Evolutionary conservation across 2,888 invertebrate species (phyloP).

Genomic region (Lacanobia wlatinum): DNA sequence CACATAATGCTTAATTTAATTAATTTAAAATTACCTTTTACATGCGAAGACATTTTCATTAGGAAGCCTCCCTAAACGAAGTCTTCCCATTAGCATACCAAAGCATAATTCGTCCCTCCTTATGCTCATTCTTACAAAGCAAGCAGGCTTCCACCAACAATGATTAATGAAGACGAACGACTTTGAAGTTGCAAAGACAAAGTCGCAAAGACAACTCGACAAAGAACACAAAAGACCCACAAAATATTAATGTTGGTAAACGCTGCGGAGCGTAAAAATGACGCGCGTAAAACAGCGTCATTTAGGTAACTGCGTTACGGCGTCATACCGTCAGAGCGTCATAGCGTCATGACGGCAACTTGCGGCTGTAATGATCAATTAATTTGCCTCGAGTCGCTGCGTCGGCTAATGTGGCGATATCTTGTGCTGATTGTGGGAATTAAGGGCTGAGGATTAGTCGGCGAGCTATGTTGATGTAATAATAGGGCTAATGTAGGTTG

Average conservation of each 20-base stretch:
- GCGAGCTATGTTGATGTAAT: neutral
- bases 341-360: constrained; percentile 22
- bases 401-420: constrained; percentile 47
- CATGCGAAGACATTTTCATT: constrained; percentile 25
- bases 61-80: neutral
- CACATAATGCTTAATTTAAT: neutral
- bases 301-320: constrained; percentile 48
- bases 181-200: constrained; percentile 57
- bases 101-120: constrained; percentile 27
- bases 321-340: constrained; percentile 26
- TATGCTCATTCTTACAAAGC: constrained; percentile 40
- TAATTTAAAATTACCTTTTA: constrained; percentile 30
- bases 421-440: constrained; percentile 18
- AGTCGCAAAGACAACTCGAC: constrained; percentile 50
- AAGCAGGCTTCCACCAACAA: constrained; percentile 44
- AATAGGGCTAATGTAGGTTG: neutral
- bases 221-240: constrained; percentile 54
- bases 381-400: constrained; percentile 54
- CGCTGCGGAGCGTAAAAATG: constrained; percentile 49
- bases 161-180: constrained; percentile 64
- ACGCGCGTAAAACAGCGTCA: constrained; percentile 51
- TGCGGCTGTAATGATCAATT: constrained; percentile 55
- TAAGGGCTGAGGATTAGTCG: constrained; percentile 1
- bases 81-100: constrained; percentile 34
- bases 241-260: constrained; percentile 56